Base-by-base conservation (phyloP, 2,797 vertebrate genomes). In the Podargus strigoides region DNA sequence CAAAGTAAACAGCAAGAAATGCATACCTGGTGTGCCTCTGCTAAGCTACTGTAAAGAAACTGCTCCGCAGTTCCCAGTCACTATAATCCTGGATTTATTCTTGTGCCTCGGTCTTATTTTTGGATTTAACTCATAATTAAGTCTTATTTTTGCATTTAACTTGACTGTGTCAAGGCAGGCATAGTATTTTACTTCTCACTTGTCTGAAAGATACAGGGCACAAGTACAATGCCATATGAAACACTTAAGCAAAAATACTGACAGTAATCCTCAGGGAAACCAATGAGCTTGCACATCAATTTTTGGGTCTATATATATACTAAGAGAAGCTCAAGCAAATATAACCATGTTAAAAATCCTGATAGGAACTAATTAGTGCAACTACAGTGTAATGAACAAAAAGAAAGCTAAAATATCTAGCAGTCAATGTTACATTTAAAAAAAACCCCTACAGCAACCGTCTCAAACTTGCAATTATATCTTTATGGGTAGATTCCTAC, bases 61-160 rank as follows among this genome's bases (percentile, higher is more conserved):
- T 67, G 44, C 34, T 93, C 47, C 47, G 53, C 32, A 72, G 79
- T 23, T 93, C 44, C 66, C 94, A 81, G 82, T 13, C 79, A 78
- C 87, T 84, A 69, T 68, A 95, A 92, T 92, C 79, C 76, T 50
- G 30, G 66, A 85, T 81, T 94, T 93, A 85, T 91, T 95, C 62
- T 78, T 73, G 50, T 86, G 62, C 42, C 53, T 18, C n/a, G 53
- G 68, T 75, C 79, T 93, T 92, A 93, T 75, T 95, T 95, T 92
- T 81, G 58, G 87, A 92, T 89, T 95, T 92, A 95, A 93, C 68
- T 90, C 68, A 74, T 49, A 94, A 94, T 85, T 93, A 95, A 85
- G 63, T 78, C 78, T 89, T 87, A 85, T 78, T 95, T 95, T 90
- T 95, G 68, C 50, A 85, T 79, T 90, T 96, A 87, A 87, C 69